Conservation (phyloP, 2,797 vertebrate species). For the Sebastolobus altivelis region DNA sequence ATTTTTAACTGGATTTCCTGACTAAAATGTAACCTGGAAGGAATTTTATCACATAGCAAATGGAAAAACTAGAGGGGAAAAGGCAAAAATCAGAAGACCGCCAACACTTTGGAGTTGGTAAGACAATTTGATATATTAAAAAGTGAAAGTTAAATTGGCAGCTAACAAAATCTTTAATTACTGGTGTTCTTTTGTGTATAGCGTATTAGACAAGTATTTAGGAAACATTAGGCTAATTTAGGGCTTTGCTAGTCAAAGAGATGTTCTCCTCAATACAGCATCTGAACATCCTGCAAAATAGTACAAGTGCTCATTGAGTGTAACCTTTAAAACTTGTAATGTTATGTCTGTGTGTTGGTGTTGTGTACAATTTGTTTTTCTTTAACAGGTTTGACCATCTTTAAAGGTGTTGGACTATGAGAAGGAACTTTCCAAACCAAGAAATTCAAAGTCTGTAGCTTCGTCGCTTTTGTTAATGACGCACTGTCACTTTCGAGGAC, state of each 20-base stretch:
- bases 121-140: not conserved
- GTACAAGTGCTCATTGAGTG: slow-evolving; percentile 13
- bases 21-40: not conserved
- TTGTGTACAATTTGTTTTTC: slow-evolving; percentile 85
- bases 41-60: not conserved
- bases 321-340: slow-evolving; percentile 68
- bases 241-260: not conserved
- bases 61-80: not conserved
- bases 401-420: slow-evolving; percentile 79
- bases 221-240: not conserved
- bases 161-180: not conserved
- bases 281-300: not conserved
- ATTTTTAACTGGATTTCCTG: not conserved
- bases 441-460: slow-evolving; percentile 62
- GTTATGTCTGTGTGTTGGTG: slow-evolving; percentile 82
- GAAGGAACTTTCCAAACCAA: slow-evolving; percentile 76
- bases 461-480: slow-evolving; percentile 18
- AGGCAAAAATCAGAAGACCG: not conserved
- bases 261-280: not conserved
- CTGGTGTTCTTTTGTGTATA: not conserved
- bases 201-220: not conserved
- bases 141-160: not conserved
- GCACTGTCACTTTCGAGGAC: not conserved
- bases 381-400: slow-evolving; percentile 87
- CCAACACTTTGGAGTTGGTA: not conserved